These are phyloP conservation scores for Solenopsis fugax DNA, from an alignment of 1,140 invertebrate species.

Conservation along the genomic window DNA sequence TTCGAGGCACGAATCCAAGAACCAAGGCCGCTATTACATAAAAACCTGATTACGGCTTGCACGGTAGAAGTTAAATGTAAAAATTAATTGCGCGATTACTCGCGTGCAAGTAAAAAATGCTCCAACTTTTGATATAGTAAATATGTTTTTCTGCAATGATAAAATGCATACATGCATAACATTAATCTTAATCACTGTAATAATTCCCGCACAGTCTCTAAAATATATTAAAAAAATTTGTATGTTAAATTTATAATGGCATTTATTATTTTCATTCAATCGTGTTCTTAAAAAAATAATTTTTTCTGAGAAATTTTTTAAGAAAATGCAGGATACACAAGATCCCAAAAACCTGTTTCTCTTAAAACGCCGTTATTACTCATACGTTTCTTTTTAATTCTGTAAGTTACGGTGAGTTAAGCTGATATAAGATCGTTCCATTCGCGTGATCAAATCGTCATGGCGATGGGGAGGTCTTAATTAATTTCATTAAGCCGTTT, in stretches of 20 bases:
- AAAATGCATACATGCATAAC: not conserved
- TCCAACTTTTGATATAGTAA: not conserved
- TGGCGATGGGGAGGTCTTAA: conserved; percentile 50
- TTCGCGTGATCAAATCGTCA: conserved; percentile 62
- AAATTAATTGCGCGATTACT: not conserved
- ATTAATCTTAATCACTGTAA: not conserved
- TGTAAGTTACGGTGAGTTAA: not conserved
- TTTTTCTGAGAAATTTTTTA: not conserved
- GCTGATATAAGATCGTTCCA: conserved; percentile 28
- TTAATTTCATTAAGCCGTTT: conserved; percentile 72
- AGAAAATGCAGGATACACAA: not conserved
- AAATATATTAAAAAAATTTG: not conserved
- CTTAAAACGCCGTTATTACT: not conserved
- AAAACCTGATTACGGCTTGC: not conserved
- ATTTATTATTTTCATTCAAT: not conserved
- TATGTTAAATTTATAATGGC: not conserved
- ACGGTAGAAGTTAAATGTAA: not conserved
- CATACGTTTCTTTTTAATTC: not conserved
- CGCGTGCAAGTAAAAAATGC: not conserved
- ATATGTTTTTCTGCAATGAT: not conserved
- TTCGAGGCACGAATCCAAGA: not conserved
- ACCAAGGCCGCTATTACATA: not conserved
- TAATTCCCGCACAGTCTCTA: not conserved
- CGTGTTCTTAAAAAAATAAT: not conserved
- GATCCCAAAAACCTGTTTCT: not conserved